A percentile compares a stretch with the other conserved stretches of the same genome.
phyloP scores from a whole-genome alignment of 2,888 invertebrate species.

The Drosophila lacicola region DNA sequence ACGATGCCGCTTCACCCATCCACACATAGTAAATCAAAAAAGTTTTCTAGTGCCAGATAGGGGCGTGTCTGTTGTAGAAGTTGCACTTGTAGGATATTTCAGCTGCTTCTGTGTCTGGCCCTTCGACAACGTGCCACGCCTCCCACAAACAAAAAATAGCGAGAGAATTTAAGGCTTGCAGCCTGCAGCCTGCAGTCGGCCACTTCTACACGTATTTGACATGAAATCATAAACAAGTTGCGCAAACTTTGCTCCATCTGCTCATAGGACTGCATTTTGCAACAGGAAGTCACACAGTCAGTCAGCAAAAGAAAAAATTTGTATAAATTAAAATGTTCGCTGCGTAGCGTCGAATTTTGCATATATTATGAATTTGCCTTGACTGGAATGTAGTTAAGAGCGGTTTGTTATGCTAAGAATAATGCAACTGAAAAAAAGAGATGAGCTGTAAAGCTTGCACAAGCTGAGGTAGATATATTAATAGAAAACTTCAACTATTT shows the following conservation, averaged over 20 bases:
- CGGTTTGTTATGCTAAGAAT: not conserved
- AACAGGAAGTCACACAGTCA: constrained; percentile 71
- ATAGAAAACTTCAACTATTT: too few relatives aligned
- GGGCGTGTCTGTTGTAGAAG: constrained; percentile 41
- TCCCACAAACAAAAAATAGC: not conserved
- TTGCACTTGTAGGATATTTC: constrained; percentile 69
- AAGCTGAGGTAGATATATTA: not conserved
- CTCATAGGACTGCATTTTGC: constrained; percentile 65
- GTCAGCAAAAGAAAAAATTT: constrained; percentile 31
- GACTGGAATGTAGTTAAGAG: not conserved
- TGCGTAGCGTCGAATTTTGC: constrained; percentile 35
- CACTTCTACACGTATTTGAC: constrained; percentile 76
- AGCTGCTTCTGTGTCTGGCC: constrained; percentile 34
- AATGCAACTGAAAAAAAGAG: not conserved
- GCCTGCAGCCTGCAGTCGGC: constrained; percentile 32
- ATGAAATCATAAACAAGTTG: constrained; percentile 82
- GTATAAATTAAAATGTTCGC: constrained; percentile 76
- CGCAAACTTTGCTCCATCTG: constrained; percentile 62
- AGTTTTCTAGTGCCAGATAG: constrained; percentile 75
- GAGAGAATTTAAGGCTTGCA: not conserved
- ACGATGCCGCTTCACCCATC: constrained; percentile 15
- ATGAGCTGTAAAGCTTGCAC: not conserved
- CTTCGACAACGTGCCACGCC: constrained; percentile 41
- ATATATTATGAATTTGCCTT: constrained; percentile 29
- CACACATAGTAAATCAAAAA: constrained; percentile 70